Conservation (phyloP, 1,140 invertebrate genomes). For the Dryas iulia region DNA sequence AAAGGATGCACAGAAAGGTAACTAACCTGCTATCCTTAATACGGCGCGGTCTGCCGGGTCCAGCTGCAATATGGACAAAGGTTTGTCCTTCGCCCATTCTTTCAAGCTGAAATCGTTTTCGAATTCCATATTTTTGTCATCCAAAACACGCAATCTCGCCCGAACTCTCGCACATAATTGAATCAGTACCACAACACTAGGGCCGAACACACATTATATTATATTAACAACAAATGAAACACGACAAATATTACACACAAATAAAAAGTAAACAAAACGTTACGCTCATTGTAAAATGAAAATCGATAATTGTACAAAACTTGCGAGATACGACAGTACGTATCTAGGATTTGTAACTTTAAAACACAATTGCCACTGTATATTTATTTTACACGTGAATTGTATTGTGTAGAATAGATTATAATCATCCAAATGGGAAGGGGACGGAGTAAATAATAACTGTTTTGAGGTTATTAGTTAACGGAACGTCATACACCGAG, state of each 20-base stretch:
- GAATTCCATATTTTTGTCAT: conserved; percentile 87
- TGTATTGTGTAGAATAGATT: conserved; percentile 49
- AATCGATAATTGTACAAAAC: conserved; percentile 74
- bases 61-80: conserved; percentile 96
- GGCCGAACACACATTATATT: conserved; percentile 57
- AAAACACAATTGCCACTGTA: conserved; percentile 55
- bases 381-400: conserved; percentile 47
- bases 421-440: conserved; percentile 49
- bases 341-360: conserved; percentile 51
- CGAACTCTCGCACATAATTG: conserved; percentile 76
- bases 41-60: conserved; percentile 97
- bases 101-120: conserved; percentile 92
- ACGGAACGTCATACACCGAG: conserved; percentile 65
- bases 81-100: conserved; percentile 97
- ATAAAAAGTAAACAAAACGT: conserved; percentile 76
- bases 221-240: conserved; percentile 34
- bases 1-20: not conserved
- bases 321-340: conserved; percentile 63
- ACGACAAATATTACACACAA: conserved; percentile 54
- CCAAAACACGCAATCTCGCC: conserved; percentile 74
- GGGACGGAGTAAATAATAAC: conserved; percentile 63
- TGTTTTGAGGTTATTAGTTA: conserved; percentile 64
- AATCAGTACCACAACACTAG: conserved; percentile 71
- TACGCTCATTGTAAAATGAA: conserved; percentile 75
- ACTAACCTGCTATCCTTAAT: conserved; percentile 95